These are phyloP conservation scores for Channa maculata DNA, from an alignment of 2,113 vertebrate species.

Conservation along the genomic window DNA sequence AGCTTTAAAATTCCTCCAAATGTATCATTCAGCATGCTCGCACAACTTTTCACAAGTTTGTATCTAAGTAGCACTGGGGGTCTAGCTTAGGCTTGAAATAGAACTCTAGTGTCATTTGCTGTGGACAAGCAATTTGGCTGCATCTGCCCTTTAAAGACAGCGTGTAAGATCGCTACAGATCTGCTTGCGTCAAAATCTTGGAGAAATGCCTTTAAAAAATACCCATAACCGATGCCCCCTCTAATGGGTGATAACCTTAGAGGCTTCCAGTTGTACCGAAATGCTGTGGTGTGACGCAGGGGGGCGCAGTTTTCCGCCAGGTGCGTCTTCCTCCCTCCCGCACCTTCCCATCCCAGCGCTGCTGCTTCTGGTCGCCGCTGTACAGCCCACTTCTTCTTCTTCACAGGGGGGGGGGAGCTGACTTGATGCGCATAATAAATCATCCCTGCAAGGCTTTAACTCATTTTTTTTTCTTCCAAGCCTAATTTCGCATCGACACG, in stretches of 20 bases:
- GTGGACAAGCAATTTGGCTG: too few relatives aligned
- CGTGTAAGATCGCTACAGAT: too few relatives aligned
- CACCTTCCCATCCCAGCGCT: constrained; percentile 62
- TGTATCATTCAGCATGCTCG: too few relatives aligned
- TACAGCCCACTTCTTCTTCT: constrained; percentile 51
- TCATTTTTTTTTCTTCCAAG: not conserved
- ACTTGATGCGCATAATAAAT: constrained; percentile 77
- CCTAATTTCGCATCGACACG: constrained; percentile 39
- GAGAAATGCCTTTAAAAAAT: not conserved
- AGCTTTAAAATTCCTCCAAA: too few relatives aligned
- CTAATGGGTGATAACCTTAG: too few relatives aligned
- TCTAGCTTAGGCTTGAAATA: too few relatives aligned
- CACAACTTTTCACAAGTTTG: too few relatives aligned
- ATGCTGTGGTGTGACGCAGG: constrained; percentile 29
- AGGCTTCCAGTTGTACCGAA: not conserved
- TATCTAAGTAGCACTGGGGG: too few relatives aligned
- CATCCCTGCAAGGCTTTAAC: constrained; percentile 45
- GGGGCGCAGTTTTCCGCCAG: constrained; percentile 73
- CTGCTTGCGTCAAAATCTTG: not conserved
- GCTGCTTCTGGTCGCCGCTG: constrained; percentile 42
- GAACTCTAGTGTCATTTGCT: too few relatives aligned
- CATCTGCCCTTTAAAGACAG: too few relatives aligned
- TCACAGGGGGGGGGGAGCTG: constrained; percentile 47
- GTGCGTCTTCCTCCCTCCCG: constrained; percentile 57
- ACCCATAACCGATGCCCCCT: too few relatives aligned